These are phyloP conservation scores for Drosophila siamana DNA, from an alignment of 2,888 invertebrate species.

Conservation along the genomic window DNA sequence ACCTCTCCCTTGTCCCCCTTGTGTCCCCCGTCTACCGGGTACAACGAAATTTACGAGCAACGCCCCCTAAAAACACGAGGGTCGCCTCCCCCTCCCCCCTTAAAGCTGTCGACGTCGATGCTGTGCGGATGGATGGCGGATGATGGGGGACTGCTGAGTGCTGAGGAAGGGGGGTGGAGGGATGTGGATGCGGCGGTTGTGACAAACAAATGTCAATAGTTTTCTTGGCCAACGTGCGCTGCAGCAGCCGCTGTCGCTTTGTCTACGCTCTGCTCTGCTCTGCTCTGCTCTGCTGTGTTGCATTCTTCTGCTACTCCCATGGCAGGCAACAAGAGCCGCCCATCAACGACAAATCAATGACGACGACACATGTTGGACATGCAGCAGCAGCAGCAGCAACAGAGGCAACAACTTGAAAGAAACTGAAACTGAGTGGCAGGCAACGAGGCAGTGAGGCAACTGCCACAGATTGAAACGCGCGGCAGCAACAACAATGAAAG, in stretches of 20 bases:
- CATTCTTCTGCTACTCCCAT: too few species aligned
- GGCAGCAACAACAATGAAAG: constrained; percentile 58
- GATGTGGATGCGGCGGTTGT: constrained; percentile 61
- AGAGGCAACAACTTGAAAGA: constrained; percentile 50
- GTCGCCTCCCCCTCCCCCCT: too few species aligned
- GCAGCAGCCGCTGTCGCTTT: neutral
- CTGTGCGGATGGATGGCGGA: neutral
- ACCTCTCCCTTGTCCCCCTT: too few species aligned
- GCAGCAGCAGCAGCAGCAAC: constrained; percentile 46
- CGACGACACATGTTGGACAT: constrained; percentile 81
- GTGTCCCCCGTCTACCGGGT: neutral
- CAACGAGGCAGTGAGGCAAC: constrained; percentile 22
- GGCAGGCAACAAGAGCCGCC: constrained; percentile 56
- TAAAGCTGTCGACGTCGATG: neutral
- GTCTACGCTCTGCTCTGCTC: neutral
- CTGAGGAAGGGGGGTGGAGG: neutral
- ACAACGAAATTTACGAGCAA: constrained; percentile 57
- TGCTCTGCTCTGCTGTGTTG: neutral
- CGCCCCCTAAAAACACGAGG: constrained; percentile 63
- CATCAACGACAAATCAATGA: constrained; percentile 81
- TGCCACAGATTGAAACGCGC: constrained; percentile 38
- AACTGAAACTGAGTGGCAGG: constrained; percentile 56
- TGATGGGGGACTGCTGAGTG: neutral
- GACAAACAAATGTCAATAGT: constrained; percentile 77
- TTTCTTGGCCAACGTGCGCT: constrained; percentile 39